Base-by-base conservation (phyloP, 2,888 invertebrate genomes). In the Microctonus aethiopoides region DNA sequence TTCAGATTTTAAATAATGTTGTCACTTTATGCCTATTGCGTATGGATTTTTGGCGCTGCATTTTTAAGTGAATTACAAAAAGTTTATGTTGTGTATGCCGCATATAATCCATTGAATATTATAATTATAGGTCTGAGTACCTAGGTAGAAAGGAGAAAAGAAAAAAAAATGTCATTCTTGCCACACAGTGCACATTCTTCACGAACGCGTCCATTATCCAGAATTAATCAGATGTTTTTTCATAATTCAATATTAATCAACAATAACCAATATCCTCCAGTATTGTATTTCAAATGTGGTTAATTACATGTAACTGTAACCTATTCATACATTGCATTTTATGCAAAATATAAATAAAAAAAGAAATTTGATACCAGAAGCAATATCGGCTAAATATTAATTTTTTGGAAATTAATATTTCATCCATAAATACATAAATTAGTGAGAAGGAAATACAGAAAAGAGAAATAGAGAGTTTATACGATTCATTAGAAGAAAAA, bases 1-100 rank as follows among this genome's bases (percentile, higher is more conserved):
- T 66, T 52, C 32, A 3, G 32, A 57, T 54, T 64, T 29, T 59
- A 54, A 39, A 54, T 61, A 66, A 65, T n/a, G 16, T 65, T 24
- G 16, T 54, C 26, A 24, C 56, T 9, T 4, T n/a, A n/a, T n/a
- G n/a, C n/a, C 16, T n/a, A 20, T 34, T 54, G 13, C 16, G 13
- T 22, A 54, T 56, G 29, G 56, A 24, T 56, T 39, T 29, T n/a
- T 36, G 39, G 39, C 26, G 36, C 54, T 41, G 65, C 65, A 26
- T 36, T 64, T 36, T 46, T 29, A n/a, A 32, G 9, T n/a, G n/a
- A 62, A 26, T 29, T 26, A 29, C 22, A 46, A 13, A 34, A 32
- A 16, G 34, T 34, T 60, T 39, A 16, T 39, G 4, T 60, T 10
- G 13, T 16, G n/a, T 57, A 57, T 32, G 29, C 16, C 32, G 57